Conservation (phyloP, 2,113 vertebrate species). For the Heteronetta atricapilla region DNA sequence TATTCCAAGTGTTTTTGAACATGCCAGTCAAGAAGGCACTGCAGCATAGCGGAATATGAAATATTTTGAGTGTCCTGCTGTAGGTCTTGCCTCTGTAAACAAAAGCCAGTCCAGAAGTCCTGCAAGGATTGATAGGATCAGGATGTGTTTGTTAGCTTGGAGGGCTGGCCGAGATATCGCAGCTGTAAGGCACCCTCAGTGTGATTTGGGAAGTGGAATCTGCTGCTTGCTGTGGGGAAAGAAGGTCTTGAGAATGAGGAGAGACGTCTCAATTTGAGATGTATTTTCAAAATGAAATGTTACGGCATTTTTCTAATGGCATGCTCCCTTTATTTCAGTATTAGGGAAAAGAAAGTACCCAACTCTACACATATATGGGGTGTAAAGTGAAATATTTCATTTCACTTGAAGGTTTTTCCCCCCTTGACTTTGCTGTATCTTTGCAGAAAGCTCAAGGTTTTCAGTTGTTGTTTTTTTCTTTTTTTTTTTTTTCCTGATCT, state of each 20-base stretch:
- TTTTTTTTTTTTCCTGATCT: background rate
- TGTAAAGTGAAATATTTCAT: background rate
- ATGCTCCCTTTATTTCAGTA: background rate
- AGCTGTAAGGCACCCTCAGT: background rate
- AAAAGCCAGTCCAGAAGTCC: conserved; percentile 48
- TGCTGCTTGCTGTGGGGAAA: background rate
- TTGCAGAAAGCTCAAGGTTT: background rate
- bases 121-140: conserved; percentile 48
- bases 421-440: background rate
- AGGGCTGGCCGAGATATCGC: background rate
- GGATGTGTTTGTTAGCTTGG: conserved; percentile 37
- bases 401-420: background rate
- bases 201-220: background rate
- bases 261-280: background rate
- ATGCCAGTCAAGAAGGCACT: conserved; percentile 57
- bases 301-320: background rate
- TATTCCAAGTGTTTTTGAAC: background rate
- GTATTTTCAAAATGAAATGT: background rate
- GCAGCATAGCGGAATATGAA: background rate
- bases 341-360: background rate
- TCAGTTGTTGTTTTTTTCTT: no score
- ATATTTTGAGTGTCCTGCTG: conserved; percentile 67
- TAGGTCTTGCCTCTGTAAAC: conserved; percentile 64
- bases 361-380: accelerated
- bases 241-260: background rate